Base-by-base conservation (phyloP, 2,888 invertebrate species). In the Coleophora flavipennella region DNA sequence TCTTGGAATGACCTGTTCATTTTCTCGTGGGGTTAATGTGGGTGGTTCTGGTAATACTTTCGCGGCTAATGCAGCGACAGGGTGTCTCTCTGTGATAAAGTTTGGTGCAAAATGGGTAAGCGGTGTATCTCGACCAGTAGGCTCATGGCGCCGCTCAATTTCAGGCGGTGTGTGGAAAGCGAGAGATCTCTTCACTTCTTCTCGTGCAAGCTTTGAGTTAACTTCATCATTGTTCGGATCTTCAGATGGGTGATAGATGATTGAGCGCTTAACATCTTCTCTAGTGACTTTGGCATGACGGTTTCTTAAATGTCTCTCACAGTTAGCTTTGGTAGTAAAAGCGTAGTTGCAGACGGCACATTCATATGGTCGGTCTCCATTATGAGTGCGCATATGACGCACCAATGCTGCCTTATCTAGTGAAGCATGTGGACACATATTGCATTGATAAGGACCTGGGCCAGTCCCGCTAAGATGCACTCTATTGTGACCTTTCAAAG, bases 291-390 rank as follows among this genome's bases (percentile, higher is more conserved):
- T 95, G 0, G 92, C 91, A 61, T 97, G 97, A 14, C 96, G 89
- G 69, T 97, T 97, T 49, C 96, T 87, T 55, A 97, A 87, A 70
- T 98, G 97, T 6, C 97, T 87, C 76, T 98, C 97, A 69, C 98
- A 98, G 67, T 98, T 97, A 1, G 97, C 97, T 80, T 97, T 97
- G 0, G 97, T 97, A 20, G 97, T 97, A 72, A 98, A 98, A 2
- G 97, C 96, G 63, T 95, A 97, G 61, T 95, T 95, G 72, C 98
- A 98, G n/a, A 97, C 88, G 1, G 92, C 91, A 64, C 97, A 98
- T 69, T 96, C 95, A 65, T 95, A 97, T 0, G 97, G 97, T 9
- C 97, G 87, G 58, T 97, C 97, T 0, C 97, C 97, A 62, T 96
- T 97, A 76, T 97, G 97, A 0, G 95, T 95, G 33, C 97, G 87